Percentiles rank a stretch among this genome's conserved stretches.
Evolutionary conservation across 2,888 invertebrate species (phyloP).

Genomic region (Exocentrus adspersus): DNA sequence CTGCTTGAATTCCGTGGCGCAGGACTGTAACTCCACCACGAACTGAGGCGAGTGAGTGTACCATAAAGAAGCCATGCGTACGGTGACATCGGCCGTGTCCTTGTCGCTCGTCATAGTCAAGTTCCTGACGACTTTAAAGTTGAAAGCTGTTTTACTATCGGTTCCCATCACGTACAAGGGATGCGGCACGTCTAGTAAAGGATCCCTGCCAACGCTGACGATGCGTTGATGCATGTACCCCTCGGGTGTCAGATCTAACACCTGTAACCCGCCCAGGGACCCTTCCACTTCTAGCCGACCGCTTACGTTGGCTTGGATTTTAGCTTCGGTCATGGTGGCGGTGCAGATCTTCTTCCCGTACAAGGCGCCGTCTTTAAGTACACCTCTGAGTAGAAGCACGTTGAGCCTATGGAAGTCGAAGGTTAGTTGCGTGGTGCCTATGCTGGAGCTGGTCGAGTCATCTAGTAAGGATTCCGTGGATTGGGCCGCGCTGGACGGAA

Average conservation of each 20-base stretch:
- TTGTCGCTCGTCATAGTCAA: constrained; percentile 41
- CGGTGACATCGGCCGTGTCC: constrained; percentile 57
- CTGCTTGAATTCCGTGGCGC: constrained; percentile 90
- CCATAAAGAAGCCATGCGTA: constrained; percentile 89
- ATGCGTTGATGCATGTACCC: constrained; percentile 86
- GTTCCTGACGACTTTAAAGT: constrained; percentile 65
- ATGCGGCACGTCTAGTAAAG: constrained; percentile 67
- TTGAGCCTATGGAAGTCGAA: constrained; percentile 95
- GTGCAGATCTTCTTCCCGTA: constrained; percentile 92
- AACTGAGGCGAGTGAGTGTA: constrained; percentile 93
- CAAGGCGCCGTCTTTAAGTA: constrained; percentile 75
- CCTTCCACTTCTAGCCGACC: constrained; percentile 76
- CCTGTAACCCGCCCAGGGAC: constrained; percentile 91
- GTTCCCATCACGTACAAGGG: constrained; percentile 60
- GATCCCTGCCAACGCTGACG: constrained; percentile 84
- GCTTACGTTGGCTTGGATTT: constrained; percentile 83
- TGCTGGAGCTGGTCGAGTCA: constrained; percentile 50
- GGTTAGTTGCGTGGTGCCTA: constrained; percentile 82
- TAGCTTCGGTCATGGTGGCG: constrained; percentile 90
- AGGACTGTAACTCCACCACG: constrained; percentile 85
- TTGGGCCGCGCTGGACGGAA: constrained; percentile 52
- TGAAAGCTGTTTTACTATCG: constrained; percentile 64
- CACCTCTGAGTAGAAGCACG: constrained; percentile 81
- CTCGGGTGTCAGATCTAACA: constrained; percentile 87
- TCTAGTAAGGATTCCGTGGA: constrained; percentile 57